Conservation (phyloP, 2,113 vertebrate species). For the Myotis yumanensis region DNA sequence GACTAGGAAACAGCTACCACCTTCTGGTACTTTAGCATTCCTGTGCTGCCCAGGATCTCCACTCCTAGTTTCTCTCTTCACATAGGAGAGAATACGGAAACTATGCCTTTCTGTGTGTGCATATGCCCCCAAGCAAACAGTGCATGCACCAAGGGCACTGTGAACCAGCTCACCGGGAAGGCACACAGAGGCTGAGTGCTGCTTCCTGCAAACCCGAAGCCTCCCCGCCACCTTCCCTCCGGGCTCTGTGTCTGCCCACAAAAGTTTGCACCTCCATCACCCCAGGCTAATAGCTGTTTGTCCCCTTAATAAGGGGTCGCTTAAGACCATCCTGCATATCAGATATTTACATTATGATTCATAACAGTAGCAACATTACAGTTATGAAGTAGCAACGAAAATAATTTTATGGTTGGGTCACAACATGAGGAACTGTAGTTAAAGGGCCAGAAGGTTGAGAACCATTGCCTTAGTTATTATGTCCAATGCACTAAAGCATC, state of each 20-base stretch:
- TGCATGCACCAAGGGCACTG: neutral
- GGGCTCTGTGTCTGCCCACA: neutral
- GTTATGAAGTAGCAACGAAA: too few species aligned
- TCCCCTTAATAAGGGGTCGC: neutral
- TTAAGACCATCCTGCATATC: too few species aligned
- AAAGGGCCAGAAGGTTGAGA: too few species aligned
- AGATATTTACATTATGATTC: too few species aligned
- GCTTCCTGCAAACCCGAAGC: neutral
- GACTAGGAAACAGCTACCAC: neutral
- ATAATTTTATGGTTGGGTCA: too few species aligned
- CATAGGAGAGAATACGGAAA: neutral
- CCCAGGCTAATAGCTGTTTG: neutral
- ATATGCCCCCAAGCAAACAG: neutral
- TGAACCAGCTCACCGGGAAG: neutral
- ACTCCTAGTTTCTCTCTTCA: neutral
- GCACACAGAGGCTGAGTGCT: neutral
- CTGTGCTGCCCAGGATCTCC: neutral
- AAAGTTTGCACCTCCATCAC: neutral
- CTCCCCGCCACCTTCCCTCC: fast-evolving
- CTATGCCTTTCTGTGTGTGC: neutral
- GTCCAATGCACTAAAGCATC: neutral
- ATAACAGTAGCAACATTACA: too few species aligned
- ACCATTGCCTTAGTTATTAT: neutral
- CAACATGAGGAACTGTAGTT: too few species aligned
- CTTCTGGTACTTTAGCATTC: conserved; percentile 24